Conservation (phyloP, 2,888 invertebrate species). For the Stenoptilia bipunctidactyla region DNA sequence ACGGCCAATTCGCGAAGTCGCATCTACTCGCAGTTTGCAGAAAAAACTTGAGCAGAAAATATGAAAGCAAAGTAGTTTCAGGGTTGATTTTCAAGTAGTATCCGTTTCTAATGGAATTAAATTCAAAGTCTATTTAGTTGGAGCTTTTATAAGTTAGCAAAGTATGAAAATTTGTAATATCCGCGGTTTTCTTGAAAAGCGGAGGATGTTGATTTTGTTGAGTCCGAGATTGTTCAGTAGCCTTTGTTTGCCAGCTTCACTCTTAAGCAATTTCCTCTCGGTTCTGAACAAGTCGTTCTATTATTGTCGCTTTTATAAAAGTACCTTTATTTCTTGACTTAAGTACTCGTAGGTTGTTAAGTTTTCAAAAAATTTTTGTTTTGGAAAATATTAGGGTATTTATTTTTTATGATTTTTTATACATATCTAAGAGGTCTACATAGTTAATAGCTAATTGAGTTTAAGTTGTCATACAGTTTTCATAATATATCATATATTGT, state of each 20-base stretch:
- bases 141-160: constrained; percentile 15
- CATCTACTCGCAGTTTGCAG: constrained; percentile 28
- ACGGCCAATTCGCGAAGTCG: constrained; percentile 32
- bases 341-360: too few species aligned
- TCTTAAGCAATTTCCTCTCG: constrained; percentile 41
- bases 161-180: constrained; percentile 9
- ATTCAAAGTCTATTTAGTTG: constrained; percentile 23
- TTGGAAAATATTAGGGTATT: too few species aligned
- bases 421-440: too few species aligned
- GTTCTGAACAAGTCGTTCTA: too few species aligned
- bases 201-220: constrained; percentile 17
- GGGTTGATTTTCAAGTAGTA: constrained; percentile 26
- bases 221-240: constrained; percentile 20
- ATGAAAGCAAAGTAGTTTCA: constrained; percentile 34
- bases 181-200: constrained; percentile 19
- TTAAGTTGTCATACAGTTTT: too few species aligned
- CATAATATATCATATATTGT: too few species aligned
- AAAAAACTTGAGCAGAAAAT: constrained; percentile 32
- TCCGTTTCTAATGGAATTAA: constrained; percentile 37
- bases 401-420: too few species aligned
- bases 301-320: too few species aligned
- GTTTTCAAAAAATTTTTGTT: too few species aligned
- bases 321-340: too few species aligned
- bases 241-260: constrained; percentile 27
- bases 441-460: too few species aligned